Evolutionary conservation across 1,140 invertebrate species (phyloP).

Genomic region (Drosophila sturtevanti): DNA sequence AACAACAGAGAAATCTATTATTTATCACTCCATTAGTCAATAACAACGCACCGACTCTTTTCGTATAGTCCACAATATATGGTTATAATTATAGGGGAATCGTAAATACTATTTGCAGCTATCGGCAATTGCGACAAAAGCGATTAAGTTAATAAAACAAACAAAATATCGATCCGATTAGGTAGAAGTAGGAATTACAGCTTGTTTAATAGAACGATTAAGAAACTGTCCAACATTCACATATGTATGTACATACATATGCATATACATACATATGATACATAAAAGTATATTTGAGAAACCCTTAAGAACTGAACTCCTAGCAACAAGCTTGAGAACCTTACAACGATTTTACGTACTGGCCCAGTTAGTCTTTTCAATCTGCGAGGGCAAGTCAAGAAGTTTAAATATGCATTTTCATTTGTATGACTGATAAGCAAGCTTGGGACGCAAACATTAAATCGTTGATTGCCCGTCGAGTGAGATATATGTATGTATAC

Average conservation of each 20-base stretch:
- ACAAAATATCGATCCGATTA: neutral
- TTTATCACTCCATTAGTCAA: conserved; percentile 43
- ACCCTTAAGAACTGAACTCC: neutral
- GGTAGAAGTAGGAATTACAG: neutral
- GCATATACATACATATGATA: too few species aligned
- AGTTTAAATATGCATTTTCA: neutral
- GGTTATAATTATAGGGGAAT: conserved; percentile 40
- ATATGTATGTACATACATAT: neutral
- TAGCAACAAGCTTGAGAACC: neutral
- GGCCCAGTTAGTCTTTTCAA: neutral
- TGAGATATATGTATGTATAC: conserved; percentile 45
- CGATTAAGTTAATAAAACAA: conserved; percentile 57
- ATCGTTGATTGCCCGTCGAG: conserved; percentile 53
- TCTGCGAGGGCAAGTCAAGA: neutral
- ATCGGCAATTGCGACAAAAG: conserved; percentile 41
- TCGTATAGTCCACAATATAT: neutral
- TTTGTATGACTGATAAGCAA: conserved; percentile 24
- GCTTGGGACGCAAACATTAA: conserved; percentile 54
- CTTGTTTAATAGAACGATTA: neutral
- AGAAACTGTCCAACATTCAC: neutral
- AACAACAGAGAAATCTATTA: conserved; percentile 25
- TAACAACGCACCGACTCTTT: conserved; percentile 16
- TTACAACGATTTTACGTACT: too few species aligned
- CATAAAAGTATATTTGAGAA: neutral
- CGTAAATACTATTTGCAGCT: conserved; percentile 56